Evolutionary conservation across 2,888 invertebrate species (phyloP), one percentile per base, ranked within the genome.

Genomic region (Nemoura dubitans): DNA sequence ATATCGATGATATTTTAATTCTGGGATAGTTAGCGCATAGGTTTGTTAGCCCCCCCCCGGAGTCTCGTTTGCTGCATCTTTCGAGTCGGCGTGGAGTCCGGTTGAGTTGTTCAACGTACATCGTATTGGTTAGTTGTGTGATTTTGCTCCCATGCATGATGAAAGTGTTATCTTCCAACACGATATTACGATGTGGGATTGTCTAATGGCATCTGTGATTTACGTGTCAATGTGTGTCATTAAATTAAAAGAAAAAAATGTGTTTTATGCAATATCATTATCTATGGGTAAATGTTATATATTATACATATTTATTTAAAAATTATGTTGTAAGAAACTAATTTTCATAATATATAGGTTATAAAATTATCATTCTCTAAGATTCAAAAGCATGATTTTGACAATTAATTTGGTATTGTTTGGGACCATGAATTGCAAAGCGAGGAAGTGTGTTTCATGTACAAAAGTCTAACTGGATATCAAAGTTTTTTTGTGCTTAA

Each of bases 361-460:
- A 59, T 59, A 21, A 21, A 59, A 59, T 59, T 59, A 21, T 21
- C 78, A 78, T 78, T 27, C 16, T 78, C 27, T 14, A 25, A 3
- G 25, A 1, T 78, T 10, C 6, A 27, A 6, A 81, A 81, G 81
- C 81, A 81, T 81, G 81, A 14, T 26, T 83, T 82, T 6, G 21
- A 10, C 0, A 30, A 76, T 84, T 86, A 78, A 36, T 42, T 85
- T 86, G 86, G 86, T 86, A 86, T 86, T 76, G 85, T 86, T 86
- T 86, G 86, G 86, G 86, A 86, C 86, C 86, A 86, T 86, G 85
- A 86, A 84, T 77, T 86, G 78, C 28, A 80, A 86, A 85, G 25
- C 78, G 16, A 26, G 25, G 0, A 26, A 78, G 16, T 10, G 78
- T 86, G 82, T 27, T 59, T 85, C 59, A 26, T 59, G 43, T 27